These are phyloP conservation scores for Natrix natrix DNA, from an alignment of 2,797 vertebrate species.

Conservation along the genomic window DNA sequence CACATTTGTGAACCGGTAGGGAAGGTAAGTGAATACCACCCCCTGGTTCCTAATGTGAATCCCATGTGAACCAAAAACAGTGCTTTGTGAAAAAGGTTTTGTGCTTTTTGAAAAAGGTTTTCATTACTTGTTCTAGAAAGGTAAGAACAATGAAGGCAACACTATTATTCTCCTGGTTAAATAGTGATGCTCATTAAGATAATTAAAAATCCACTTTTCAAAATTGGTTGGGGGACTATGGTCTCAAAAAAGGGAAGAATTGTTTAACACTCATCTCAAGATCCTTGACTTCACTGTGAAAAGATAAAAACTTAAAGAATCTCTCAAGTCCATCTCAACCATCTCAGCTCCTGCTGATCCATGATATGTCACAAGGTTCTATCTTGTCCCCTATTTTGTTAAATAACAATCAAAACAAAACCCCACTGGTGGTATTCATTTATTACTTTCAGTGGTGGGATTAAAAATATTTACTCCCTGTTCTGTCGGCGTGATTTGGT, in stretches of 20 bases:
- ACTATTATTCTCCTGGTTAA: not conserved
- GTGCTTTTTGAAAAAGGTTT: slow-evolving; percentile 5
- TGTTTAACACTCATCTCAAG: not conserved
- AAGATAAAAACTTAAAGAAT: not conserved
- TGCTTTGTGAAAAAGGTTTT: not conserved
- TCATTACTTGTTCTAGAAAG: not conserved
- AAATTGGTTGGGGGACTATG: not conserved
- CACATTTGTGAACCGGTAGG: too few relatives aligned
- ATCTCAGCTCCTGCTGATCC: not conserved
- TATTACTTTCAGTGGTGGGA: not conserved
- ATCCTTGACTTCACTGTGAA: not conserved
- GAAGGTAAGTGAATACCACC: too few relatives aligned
- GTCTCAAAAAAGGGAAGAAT: too few relatives aligned
- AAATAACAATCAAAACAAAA: not conserved
- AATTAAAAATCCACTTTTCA: not conserved
- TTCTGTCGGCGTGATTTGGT: too few relatives aligned
- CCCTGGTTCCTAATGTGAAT: not conserved
- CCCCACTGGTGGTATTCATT: not conserved
- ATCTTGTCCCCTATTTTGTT: not conserved
- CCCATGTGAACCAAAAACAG: not conserved
- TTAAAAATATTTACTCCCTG: too few relatives aligned
- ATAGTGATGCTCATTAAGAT: not conserved
- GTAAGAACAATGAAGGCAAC: too few relatives aligned
- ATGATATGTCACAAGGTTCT: not conserved
- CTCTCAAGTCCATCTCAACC: not conserved